These are phyloP conservation scores for Cebus imitator DNA, from an alignment of 2,113 vertebrate genomes.

Conservation along the genomic window DNA sequence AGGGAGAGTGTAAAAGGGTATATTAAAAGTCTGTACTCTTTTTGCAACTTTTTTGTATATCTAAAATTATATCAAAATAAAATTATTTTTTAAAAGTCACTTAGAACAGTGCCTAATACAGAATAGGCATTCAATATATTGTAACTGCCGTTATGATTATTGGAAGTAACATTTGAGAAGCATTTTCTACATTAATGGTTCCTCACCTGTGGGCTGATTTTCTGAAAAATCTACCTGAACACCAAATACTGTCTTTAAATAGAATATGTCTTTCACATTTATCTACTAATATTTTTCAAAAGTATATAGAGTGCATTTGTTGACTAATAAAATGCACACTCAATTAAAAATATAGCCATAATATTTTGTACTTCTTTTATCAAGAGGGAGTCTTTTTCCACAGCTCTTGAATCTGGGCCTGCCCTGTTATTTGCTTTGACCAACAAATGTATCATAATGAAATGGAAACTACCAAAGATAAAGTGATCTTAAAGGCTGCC, in stretches of 20 bases:
- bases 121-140: neutral
- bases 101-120: neutral
- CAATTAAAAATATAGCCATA: neutral
- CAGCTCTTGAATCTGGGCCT: neutral
- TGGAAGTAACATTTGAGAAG: constrained; percentile 5
- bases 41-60: neutral
- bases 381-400: neutral
- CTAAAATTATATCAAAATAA: constrained; percentile 5
- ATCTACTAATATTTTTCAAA: neutral
- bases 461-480: neutral
- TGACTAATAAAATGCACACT: neutral
- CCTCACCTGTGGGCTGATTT: neutral
- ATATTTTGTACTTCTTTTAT: neutral
- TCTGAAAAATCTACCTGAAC: neutral
- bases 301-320: neutral
- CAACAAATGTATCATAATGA: neutral
- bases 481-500: neutral
- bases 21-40: constrained; percentile 6
- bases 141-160: neutral
- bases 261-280: neutral
- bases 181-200: neutral
- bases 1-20: neutral
- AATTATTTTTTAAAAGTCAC: neutral
- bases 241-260: neutral
- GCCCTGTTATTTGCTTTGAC: neutral